Evolutionary conservation across 2,797 vertebrate species (phyloP).

Genomic region (Gastrophryne carolinensis): DNA sequence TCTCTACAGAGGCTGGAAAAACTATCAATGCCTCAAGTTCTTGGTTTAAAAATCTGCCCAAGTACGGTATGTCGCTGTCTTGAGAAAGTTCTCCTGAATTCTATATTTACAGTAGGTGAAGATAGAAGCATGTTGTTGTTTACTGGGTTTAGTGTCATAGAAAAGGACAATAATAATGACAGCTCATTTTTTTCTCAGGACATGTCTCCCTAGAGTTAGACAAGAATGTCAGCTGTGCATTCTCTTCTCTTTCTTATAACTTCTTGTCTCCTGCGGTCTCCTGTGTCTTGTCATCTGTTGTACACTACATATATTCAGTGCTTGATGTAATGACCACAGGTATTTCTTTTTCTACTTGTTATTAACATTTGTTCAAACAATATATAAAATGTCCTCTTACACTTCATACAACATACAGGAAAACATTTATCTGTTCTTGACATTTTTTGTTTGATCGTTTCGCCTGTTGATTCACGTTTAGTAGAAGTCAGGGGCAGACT

Average conservation of each 20-base stretch:
- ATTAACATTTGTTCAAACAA: neutral
- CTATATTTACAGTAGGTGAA: conserved; percentile 20
- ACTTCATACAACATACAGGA: no score
- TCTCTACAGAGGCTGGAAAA: no score
- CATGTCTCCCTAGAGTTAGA: conserved; percentile 18
- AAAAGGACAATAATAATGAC: conserved; percentile 4
- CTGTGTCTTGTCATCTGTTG: neutral
- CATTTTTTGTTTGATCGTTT: no score
- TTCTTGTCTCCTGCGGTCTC: neutral
- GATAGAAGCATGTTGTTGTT: conserved; percentile 6
- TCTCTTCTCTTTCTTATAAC: neutral
- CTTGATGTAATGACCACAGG: neutral
- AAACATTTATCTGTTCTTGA: no score
- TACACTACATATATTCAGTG: neutral
- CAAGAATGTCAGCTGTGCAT: conserved; percentile 17
- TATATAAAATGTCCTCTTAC: no score
- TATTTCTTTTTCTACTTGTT: neutral
- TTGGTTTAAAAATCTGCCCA: neutral
- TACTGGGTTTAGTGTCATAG: conserved; percentile 12
- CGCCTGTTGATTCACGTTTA: no score
- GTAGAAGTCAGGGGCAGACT: no score
- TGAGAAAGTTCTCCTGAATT: neutral
- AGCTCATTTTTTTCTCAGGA: conserved; percentile 43
- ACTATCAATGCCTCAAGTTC: no score
- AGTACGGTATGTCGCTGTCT: neutral